phyloP scores from a whole-genome alignment of 2,113 vertebrate species.

The Fukomys damarensis region DNA sequence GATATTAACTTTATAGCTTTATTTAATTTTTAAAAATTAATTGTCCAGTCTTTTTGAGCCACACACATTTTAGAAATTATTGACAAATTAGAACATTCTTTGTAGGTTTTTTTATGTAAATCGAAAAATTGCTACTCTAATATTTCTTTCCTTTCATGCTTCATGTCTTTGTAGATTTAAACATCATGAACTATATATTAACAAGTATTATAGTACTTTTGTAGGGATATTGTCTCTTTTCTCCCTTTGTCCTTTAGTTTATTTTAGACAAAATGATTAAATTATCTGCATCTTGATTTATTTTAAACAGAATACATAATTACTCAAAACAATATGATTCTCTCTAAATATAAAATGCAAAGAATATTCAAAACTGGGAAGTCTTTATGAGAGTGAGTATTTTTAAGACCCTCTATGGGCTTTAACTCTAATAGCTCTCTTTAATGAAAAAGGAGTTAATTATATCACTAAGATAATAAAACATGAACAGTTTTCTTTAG shows the following conservation, averaged over 20 bases:
- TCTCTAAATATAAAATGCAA: background rate
- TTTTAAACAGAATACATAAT: background rate
- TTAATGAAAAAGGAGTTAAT: background rate
- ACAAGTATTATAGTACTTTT: background rate
- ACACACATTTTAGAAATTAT: conserved; percentile 27
- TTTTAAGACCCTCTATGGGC: background rate
- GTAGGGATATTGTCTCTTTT: background rate
- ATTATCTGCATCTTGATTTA: background rate
- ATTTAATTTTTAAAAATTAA: conserved; percentile 43
- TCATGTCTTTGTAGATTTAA: conserved; percentile 25
- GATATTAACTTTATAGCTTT: background rate
- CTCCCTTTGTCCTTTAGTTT: background rate
- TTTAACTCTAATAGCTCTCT: background rate
- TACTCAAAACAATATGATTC: background rate
- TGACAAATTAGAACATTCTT: background rate
- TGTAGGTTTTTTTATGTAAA: background rate
- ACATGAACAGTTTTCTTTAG: background rate
- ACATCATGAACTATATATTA: background rate
- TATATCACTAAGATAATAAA: background rate
- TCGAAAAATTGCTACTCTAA: conserved; percentile 3
- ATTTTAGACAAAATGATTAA: conserved; percentile 50
- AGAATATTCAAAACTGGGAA: background rate
- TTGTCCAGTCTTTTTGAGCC: background rate
- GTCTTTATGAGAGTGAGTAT: background rate
- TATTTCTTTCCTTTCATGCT: conserved; percentile 15